These are phyloP conservation scores for Parus major DNA, from an alignment of 2,113 vertebrate species.

Conservation along the genomic window DNA sequence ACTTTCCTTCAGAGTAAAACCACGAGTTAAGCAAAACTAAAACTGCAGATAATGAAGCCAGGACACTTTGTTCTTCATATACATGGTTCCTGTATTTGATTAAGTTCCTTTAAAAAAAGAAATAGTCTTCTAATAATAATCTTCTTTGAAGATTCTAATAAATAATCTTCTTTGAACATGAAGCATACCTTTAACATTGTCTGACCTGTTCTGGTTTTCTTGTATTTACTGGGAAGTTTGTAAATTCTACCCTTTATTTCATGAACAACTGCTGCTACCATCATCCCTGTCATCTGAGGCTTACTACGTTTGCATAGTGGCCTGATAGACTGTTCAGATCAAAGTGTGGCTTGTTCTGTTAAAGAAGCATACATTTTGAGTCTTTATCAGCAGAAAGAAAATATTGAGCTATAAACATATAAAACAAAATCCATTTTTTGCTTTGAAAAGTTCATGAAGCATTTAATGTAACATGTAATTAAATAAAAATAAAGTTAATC, in stretches of 20 bases:
- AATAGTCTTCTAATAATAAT: no score
- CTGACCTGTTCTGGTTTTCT: neutral
- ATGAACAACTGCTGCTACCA: neutral
- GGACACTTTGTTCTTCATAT: neutral
- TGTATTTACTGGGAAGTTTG: neutral
- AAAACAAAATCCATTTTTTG: neutral
- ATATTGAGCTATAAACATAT: neutral
- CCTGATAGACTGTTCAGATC: neutral
- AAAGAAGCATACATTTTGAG: neutral
- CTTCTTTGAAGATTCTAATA: no score
- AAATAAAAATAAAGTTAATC: conserved; percentile 21
- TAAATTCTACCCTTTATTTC: neutral
- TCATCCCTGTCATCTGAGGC: neutral
- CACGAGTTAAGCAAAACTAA: neutral
- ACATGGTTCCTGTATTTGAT: neutral
- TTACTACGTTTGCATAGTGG: neutral
- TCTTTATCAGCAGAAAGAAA: neutral
- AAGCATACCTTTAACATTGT: neutral
- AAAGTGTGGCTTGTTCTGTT: neutral
- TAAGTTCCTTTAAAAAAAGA: neutral
- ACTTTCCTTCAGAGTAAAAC: neutral
- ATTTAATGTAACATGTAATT: conserved; percentile 15
- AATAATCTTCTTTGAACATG: neutral
- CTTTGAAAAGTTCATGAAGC: neutral
- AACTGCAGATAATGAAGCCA: neutral